Evolutionary conservation across 37 sponge, comb jelly and placozoan genomes (phyloP), one percentile per base, ranked within the genome.

Genomic region (Chondrilla cf. caribensis): DNA sequence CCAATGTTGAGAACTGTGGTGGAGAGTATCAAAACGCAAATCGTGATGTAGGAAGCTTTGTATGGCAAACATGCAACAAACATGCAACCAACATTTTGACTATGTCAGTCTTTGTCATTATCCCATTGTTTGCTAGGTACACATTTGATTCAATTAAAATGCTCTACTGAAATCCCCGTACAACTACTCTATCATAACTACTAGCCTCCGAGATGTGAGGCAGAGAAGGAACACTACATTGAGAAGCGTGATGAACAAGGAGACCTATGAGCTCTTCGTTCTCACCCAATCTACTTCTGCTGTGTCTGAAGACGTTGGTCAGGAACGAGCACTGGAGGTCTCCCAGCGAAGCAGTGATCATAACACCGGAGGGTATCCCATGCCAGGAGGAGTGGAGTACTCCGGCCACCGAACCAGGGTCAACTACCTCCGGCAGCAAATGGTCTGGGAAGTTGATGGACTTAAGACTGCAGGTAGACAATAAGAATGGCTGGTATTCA

Each of bases 251-350:
- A n/a, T n/a, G n/a, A n/a, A n/a, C n/a, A n/a, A n/a, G n/a, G n/a
- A n/a, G n/a, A n/a, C n/a, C n/a, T n/a, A n/a, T n/a, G n/a, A n/a
- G n/a, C n/a, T n/a, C n/a, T n/a, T n/a, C n/a, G n/a, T n/a, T n/a
- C n/a, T n/a, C 68, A 67, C 68, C 29, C 33, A 29, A 26, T 33
- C 35, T 17, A 28, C 1, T 8, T 1, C 68, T 17, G 29, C 68
- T 67, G 31, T 4, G n/a, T 33, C 32, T 4, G 33, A 29, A 2
- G 3, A 33, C 68, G 0, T 85, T 92, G 21, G 95, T 83, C 33
- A 79, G 58, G 2, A 92, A 81, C 0, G 93, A 92, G 81, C 97
- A 97, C 84, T 97, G 97, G 62, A 95, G 6, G 77, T 97, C 97
- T 73, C 97, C 97, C 86, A 91, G 83, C 19, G 89, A 92, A 15